phyloP scores from a whole-genome alignment of 2,113 vertebrate species.

The Zeus faber region DNA sequence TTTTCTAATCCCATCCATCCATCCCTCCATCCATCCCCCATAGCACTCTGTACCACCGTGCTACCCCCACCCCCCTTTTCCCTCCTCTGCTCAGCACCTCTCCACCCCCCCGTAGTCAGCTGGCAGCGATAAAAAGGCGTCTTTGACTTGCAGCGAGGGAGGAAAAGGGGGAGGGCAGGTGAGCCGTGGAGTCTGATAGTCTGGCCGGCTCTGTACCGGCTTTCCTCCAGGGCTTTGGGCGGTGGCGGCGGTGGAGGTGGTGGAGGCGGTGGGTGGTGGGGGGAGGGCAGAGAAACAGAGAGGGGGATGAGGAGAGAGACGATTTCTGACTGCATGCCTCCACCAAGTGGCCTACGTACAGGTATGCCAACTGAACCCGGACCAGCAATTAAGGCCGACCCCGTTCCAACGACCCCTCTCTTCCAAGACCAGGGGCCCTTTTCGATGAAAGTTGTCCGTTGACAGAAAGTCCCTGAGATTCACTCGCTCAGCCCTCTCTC shows the following conservation, averaged over 20 bases:
- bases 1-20: neutral
- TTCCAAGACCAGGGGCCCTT: neutral
- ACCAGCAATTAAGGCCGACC: no score
- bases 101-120: constrained; percentile 56
- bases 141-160: constrained; percentile 63
- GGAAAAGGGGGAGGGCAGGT: constrained; percentile 5
- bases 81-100: constrained; percentile 4
- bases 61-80: neutral
- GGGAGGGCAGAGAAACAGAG: constrained; percentile 24
- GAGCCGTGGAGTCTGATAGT: constrained; percentile 77
- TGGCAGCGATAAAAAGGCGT: constrained; percentile 70
- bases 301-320: constrained; percentile 23
- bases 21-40: neutral
- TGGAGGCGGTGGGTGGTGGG: no score
- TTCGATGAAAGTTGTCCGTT: neutral
- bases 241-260: constrained; percentile 15
- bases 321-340: constrained; percentile 75
- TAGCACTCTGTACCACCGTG: neutral
- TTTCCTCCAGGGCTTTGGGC: constrained; percentile 45
- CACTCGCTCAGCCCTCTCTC: neutral
- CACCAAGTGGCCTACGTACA: constrained; percentile 77
- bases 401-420: no score
- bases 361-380: constrained; percentile 17
- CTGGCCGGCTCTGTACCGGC: constrained; percentile 57
- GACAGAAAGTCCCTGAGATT: neutral